A percentile compares a stretch with the other conserved stretches of the same genome.
These are phyloP conservation scores for Pseudotriccus pelzelni DNA, from an alignment of 2,797 vertebrate species.

Conservation along the genomic window DNA sequence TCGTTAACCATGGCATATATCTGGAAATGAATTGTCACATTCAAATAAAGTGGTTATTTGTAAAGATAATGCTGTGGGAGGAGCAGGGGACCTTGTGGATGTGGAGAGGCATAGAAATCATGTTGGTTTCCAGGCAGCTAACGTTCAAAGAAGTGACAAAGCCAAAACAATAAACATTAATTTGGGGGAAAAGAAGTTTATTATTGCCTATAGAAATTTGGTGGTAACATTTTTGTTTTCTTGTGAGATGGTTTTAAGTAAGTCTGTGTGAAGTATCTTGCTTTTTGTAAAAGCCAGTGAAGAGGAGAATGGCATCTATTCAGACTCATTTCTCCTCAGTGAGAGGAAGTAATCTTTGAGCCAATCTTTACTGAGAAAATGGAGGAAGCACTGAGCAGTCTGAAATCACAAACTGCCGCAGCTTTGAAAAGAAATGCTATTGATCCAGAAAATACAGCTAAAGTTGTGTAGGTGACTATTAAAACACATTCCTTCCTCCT, in stretches of 20 bases:
- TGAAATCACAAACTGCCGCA: neutral
- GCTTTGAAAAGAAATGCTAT: neutral
- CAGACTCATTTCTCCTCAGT: neutral
- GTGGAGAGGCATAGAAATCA: neutral
- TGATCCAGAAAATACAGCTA: neutral
- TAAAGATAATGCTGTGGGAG: neutral
- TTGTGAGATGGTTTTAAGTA: neutral
- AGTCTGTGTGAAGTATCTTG: neutral
- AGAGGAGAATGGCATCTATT: neutral
- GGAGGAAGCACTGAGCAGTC: neutral
- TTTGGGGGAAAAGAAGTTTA: neutral
- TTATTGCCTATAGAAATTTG: neutral
- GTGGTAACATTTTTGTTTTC: neutral
- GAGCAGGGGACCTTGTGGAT: neutral
- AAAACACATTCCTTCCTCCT: neutral
- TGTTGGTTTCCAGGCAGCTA: neutral
- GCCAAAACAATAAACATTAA: neutral
- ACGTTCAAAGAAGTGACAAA: neutral
- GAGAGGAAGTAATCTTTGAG: neutral
- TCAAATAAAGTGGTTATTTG: neutral
- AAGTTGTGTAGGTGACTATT: neutral
- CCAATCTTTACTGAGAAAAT: neutral
- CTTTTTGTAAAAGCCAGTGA: neutral
- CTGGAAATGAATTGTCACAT: accelerated
- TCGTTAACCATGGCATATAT: neutral